Evolutionary conservation across 2,113 vertebrate species (phyloP), one percentile per base, ranked within the genome.

Genomic region (Promerops cafer): DNA sequence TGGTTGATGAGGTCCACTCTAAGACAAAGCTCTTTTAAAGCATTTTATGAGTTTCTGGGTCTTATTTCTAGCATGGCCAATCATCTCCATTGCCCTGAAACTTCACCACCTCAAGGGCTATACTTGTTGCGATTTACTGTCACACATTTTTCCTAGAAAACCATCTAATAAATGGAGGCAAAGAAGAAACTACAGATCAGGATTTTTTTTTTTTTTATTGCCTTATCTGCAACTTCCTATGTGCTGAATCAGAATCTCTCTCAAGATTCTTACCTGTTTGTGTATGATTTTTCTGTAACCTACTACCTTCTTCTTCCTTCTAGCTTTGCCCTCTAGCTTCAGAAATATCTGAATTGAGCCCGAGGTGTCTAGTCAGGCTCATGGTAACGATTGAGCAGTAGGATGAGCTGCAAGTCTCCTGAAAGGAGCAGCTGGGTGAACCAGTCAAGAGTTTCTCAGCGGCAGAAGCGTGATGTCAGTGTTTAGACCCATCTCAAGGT

Each of bases 1-100:
- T 3, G 1, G 37, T 47, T 0, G 0, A 44, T 35, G 13, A 33
- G 18, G 44, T 72, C 40, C 8, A 20, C 74, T 75, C 42, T 40
- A 83, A 80, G 79, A 21, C 13, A 82, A 87, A 91, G 49, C 16
- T 61, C 5, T 61, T 60, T 57, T 1, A 26, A 78, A 71, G 10
- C 39, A 49, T 78, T 56, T 64, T 30, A 16, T 61, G 20, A 68
- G 19, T 76, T 84, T 81, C 35, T 82, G 31, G 22, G 16, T 84
- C 16, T 66, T 35, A 19, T 61, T 92, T 68, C 35, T 70, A 39
- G n/a, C 0, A 0, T 71, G 40, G 40, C 12, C 7, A 71, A 40
- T 59, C 11, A 87, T 17, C 9, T 82, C 27, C 9, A 11, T 61
- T 76, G 53, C 31, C 59, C 40, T 91, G 1, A 0, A 61, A 61